phyloP scores from a whole-genome alignment of 2,113 vertebrate genomes.

The Neolamprologus modestus region DNA sequence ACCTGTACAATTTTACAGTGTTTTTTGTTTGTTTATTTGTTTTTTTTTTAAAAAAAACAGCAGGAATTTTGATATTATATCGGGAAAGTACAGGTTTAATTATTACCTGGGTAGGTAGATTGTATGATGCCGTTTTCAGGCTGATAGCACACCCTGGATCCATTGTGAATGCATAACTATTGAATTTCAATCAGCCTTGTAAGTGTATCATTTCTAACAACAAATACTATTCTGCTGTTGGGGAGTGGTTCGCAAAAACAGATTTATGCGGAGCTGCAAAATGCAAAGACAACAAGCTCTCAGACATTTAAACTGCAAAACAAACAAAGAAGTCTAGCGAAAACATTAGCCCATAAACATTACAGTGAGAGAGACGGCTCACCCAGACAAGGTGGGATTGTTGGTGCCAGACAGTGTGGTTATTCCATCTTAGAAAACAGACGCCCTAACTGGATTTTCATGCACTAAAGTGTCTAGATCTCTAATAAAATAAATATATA shows the following conservation, averaged over 20 bases:
- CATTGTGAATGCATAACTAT: neutral
- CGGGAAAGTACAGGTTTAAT: neutral
- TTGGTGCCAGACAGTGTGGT: conserved; percentile 37
- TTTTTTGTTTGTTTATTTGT: neutral
- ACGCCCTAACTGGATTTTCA: conserved; percentile 45
- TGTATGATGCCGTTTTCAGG: neutral
- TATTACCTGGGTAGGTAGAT: neutral
- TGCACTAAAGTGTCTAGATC: conserved; percentile 55
- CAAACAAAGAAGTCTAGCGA: neutral
- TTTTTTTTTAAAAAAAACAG: neutral
- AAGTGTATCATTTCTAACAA: neutral
- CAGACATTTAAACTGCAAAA: neutral
- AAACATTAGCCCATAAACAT: neutral
- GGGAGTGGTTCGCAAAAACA: neutral
- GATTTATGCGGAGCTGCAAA: neutral
- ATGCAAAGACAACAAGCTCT: neutral
- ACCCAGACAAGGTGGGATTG: conserved; percentile 13
- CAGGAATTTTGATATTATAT: neutral
- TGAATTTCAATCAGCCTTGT: neutral
- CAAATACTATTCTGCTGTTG: neutral
- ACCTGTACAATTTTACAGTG: neutral
- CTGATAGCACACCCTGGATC: neutral
- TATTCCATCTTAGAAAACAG: conserved; percentile 36
- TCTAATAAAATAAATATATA: neutral
- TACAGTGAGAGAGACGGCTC: conserved; percentile 1